Conservation (phyloP, 2,797 vertebrate genomes). For the Schizopygopsis pylzovi region DNA sequence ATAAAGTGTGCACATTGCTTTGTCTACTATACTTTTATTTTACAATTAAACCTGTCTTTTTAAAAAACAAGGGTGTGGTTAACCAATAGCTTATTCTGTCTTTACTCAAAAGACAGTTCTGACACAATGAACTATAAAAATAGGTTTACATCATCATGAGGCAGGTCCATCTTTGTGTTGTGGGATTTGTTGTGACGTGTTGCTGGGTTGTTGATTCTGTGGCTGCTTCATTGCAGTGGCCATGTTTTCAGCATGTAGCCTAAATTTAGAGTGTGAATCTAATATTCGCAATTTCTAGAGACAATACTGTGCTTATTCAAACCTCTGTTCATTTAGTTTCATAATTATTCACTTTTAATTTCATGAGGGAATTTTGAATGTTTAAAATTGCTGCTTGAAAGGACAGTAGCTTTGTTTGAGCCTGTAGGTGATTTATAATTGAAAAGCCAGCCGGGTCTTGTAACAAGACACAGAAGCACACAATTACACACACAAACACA, state of each 20-base stretch:
- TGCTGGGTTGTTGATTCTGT: not conserved
- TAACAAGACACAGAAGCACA: slow-evolving; percentile 56
- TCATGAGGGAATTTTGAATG: not conserved
- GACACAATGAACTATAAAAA: not conserved
- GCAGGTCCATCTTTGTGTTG: not conserved
- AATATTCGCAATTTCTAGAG: not conserved
- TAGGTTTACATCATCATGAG: not conserved
- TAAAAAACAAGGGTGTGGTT: not conserved
- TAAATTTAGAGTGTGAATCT: not conserved
- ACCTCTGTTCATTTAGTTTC: not conserved
- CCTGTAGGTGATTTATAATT: slow-evolving; percentile 60
- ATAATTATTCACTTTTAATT: not conserved
- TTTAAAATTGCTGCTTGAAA: slow-evolving; percentile 29
- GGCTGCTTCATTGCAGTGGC: not conserved
- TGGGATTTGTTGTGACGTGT: not conserved
- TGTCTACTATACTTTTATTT: not conserved
- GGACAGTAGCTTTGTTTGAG: slow-evolving; percentile 44
- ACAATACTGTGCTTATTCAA: not conserved
- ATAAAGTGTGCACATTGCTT: not conserved
- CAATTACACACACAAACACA: slow-evolving; percentile 46
- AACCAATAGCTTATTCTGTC: not conserved
- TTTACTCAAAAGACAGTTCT: not conserved
- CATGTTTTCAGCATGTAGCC: not conserved
- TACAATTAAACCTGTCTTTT: not conserved
- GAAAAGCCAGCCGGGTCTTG: slow-evolving; percentile 54